phyloP scores from a whole-genome alignment of 2,113 vertebrate genomes.

The Neogale vison region DNA sequence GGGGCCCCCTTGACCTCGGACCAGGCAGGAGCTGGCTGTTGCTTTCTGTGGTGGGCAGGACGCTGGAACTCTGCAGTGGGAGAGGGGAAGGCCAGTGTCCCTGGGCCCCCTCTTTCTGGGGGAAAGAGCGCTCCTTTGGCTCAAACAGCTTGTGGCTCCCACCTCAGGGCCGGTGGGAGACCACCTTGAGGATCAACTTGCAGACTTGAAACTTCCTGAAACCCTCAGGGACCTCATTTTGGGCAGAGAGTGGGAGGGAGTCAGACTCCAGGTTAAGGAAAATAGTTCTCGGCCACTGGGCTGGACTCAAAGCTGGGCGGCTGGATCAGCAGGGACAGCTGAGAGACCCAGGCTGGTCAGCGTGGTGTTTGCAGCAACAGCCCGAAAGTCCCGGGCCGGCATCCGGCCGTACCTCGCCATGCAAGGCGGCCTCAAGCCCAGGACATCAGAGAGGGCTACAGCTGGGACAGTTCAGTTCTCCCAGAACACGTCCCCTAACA shows the following conservation, averaged over 20 bases:
- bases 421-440: not conserved
- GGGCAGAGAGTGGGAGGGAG: not conserved
- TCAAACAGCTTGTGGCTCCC: accelerated
- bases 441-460: not conserved
- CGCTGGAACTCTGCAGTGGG: not conserved
- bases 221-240: not conserved
- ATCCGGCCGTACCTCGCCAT: not conserved
- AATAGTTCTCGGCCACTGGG: accelerated
- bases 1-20: not conserved
- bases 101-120: no score
- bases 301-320: no score
- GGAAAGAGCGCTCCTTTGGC: not conserved
- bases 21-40: not conserved
- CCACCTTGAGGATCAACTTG: accelerated
- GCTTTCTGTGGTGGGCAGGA: not conserved
- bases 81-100: not conserved
- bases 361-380: no score
- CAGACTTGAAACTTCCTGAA: not conserved
- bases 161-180: no score
- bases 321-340: not conserved
- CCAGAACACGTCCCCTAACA: not conserved
- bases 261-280: not conserved
- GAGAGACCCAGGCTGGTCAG: not conserved
- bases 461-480: accelerated
- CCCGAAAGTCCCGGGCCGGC: no score